Base-by-base conservation (phyloP, 2,888 invertebrate genomes). In the Gryllus longicercus region DNA sequence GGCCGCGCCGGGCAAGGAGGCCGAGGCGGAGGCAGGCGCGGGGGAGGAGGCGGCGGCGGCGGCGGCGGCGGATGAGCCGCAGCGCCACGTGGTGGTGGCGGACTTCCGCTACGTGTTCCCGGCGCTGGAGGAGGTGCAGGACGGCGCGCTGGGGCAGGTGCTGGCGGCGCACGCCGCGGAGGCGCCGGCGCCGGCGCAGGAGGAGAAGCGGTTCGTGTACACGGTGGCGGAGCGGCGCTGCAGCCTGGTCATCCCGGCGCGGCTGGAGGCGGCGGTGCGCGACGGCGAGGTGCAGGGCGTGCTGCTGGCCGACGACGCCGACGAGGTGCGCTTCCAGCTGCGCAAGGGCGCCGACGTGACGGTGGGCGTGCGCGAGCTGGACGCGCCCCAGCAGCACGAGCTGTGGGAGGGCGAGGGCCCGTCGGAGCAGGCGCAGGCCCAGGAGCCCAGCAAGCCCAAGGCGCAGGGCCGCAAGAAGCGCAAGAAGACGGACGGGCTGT, bases 81-180 rank as follows among this genome's bases (percentile, higher is more conserved):
- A 91, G 86, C 91, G 91, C 85, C 94, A 94, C 85, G 90, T 91
- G 38, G 86, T 91, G 75, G 87, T 92, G 80, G 90, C 92, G 75
- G 93, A 92, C 84, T 95, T 91, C 85, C 91, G 93, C 82, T 95
- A 94, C 85, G 91, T 95, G 83, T 92, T 93, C 84, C 94, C 95
- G 0, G 88, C 92, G 23, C 86, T 94, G 77, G 93, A 94, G 83
- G 91, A 91, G 49, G 91, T 91, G 21, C 90, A 91, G 18, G 93
- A 93, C 83, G 91, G 90, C 78, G 87, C 88, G 76, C 79, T 84
- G 78, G 51, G 80, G 51, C 82, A 82, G 50, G 74, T 84, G 25
- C 80, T 84, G 51, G 80, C 79, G 10, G 79, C 79, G 12, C 82
- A 83, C 77, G n/a, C 14, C 3, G 63, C 14, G n/a, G 63, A 79